phyloP scores from a whole-genome alignment of 2,797 vertebrate genomes.

The Smutsia temminckii region DNA sequence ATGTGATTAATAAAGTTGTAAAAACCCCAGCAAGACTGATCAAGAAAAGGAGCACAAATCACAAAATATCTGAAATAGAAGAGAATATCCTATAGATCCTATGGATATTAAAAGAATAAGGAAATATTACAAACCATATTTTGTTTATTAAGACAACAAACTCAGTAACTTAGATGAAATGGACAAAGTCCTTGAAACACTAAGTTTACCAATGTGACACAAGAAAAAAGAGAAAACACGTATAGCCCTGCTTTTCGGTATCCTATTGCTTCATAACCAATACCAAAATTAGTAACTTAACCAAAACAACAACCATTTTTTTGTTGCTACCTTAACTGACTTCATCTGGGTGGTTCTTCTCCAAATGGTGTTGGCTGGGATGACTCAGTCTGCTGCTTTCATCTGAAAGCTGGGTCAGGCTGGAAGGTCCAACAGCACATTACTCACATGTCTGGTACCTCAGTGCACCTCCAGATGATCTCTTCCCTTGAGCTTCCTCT shows the following conservation, averaged over 20 bases:
- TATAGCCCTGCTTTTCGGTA: neutral
- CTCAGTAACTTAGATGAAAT: slow-evolving; percentile 26
- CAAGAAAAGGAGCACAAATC: neutral
- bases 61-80: neutral
- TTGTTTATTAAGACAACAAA: slow-evolving; percentile 2
- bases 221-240: slow-evolving; percentile 32
- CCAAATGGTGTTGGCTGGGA: neutral
- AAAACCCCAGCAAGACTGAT: neutral
- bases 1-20: slow-evolving; percentile 11
- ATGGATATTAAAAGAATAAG: slow-evolving; percentile 11
- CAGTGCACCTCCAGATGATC: neutral
- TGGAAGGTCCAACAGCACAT: neutral
- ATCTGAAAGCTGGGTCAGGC: neutral
- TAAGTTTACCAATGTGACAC: slow-evolving; percentile 13
- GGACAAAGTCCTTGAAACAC: slow-evolving; percentile 14
- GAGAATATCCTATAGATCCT: neutral
- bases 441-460: neutral
- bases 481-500: neutral
- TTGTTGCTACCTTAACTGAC: slow-evolving; percentile 23
- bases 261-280: neutral
- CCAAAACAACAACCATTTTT: neutral
- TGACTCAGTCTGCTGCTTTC: neutral
- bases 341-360: neutral
- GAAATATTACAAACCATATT: neutral
- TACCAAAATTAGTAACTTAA: neutral